Evolutionary conservation across 2,113 vertebrate species (phyloP).

Genomic region (Prolemur simus): DNA sequence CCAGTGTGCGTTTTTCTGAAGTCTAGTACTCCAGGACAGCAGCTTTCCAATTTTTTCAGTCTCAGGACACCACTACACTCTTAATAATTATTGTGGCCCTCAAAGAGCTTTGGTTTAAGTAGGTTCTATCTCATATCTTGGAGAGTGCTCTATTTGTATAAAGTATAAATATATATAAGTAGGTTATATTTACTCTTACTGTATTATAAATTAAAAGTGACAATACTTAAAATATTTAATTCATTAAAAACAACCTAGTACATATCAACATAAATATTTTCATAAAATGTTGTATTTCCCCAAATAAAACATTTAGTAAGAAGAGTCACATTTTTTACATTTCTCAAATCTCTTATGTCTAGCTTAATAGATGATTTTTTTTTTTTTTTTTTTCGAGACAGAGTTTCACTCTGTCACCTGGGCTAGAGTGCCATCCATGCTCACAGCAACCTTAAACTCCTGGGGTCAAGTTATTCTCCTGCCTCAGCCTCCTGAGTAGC

Average conservation of each 20-base stretch:
- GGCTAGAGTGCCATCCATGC: too few species aligned
- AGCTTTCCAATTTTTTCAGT: neutral
- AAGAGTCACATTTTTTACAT: neutral
- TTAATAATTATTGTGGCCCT: neutral
- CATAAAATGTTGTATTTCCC: neutral
- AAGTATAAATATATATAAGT: neutral
- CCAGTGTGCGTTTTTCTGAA: neutral
- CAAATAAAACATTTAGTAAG: neutral
- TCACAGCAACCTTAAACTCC: too few species aligned
- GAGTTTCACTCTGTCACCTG: too few species aligned
- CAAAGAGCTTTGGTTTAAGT: neutral
- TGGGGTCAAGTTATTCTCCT: too few species aligned
- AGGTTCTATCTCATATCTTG: neutral
- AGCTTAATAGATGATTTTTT: neutral
- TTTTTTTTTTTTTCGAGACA: too few species aligned
- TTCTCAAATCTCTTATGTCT: neutral
- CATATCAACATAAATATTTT: neutral
- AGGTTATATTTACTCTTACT: neutral
- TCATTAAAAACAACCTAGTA: constrained; percentile 23
- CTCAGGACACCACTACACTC: neutral
- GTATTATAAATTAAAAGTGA: neutral
- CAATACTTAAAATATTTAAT: neutral
- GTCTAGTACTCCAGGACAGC: neutral
- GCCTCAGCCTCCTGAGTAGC: too few species aligned
- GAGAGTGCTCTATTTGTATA: too few species aligned